Evolutionary conservation across 2,888 invertebrate genomes (phyloP).

Genomic region (Xestoiulus laeticollis): DNA sequence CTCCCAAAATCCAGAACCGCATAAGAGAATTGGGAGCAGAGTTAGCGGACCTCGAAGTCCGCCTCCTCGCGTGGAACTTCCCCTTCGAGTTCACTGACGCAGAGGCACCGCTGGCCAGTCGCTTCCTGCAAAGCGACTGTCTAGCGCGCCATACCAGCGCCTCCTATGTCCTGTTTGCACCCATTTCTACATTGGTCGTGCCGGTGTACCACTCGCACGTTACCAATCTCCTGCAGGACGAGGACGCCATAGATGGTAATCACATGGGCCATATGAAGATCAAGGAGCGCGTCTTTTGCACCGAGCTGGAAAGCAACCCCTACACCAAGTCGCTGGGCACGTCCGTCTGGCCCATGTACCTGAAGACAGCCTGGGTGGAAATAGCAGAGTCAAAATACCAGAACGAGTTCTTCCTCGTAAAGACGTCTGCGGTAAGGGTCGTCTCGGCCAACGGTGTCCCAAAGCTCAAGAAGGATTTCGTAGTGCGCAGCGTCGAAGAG

Average conservation of each 20-base stretch:
- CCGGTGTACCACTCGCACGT: conserved; percentile 50
- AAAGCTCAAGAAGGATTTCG: background rate
- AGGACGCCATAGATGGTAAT: background rate
- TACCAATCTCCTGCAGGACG: conserved; percentile 48
- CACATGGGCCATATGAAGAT: conserved; percentile 35
- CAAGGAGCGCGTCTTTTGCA: conserved; percentile 47
- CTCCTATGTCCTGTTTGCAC: conserved; percentile 38
- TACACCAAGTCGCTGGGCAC: background rate
- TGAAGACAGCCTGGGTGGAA: conserved; percentile 13
- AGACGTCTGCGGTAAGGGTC: background rate
- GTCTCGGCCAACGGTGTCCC: background rate
- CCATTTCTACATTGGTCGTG: conserved; percentile 49
- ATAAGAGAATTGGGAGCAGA: background rate
- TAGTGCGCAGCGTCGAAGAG: background rate
- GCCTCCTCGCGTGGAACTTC: conserved; percentile 51
- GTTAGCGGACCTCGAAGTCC: background rate
- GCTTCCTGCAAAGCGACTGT: conserved; percentile 51
- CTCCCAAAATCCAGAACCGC: background rate
- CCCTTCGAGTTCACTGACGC: conserved; percentile 38
- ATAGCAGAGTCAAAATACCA: background rate
- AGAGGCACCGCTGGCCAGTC: background rate
- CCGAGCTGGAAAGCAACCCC: conserved; percentile 48
- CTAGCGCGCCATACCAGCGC: background rate
- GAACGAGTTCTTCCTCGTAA: conserved; percentile 8
- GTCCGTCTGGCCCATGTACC: conserved; percentile 42